These are phyloP conservation scores for Ashinkailepas kermadecensis DNA, from an alignment of 2,888 invertebrate genomes.

Conservation along the genomic window DNA sequence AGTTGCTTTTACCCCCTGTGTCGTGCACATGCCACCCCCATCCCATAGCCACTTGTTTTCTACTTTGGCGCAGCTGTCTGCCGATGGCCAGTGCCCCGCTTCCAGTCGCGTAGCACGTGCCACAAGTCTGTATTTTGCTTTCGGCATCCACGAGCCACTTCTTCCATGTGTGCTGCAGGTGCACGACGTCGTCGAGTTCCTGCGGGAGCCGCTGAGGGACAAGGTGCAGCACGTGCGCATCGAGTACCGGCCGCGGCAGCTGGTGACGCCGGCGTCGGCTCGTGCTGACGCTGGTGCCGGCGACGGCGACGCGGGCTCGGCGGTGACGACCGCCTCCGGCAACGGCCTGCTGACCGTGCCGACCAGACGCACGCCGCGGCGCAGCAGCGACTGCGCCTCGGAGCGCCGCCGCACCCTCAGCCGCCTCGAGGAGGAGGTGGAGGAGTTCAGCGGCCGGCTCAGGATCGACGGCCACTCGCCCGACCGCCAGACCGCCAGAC, in stretches of 20 bases:
- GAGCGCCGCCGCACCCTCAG: slow-evolving; percentile 13
- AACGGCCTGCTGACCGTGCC: neutral
- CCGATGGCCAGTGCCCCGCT: too few species aligned
- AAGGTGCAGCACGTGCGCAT: slow-evolving; percentile 3
- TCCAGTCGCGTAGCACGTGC: too few species aligned
- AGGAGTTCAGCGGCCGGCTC: neutral
- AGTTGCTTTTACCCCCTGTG: too few species aligned
- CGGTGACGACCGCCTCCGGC: neutral
- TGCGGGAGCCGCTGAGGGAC: neutral
- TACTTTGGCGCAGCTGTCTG: too few species aligned
- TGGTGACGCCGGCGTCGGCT: too few species aligned
- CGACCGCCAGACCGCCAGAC: neutral
- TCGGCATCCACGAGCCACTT: too few species aligned
- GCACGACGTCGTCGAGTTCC: slow-evolving; percentile 7
- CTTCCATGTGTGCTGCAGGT: neutral
- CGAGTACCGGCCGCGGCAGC: neutral
- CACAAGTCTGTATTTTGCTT: too few species aligned
- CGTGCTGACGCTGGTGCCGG: too few species aligned
- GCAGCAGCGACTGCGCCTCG: neutral
- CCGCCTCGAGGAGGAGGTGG: slow-evolving; percentile 8
- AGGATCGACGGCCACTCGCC: neutral
- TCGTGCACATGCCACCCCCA: too few species aligned
- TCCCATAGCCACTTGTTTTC: too few species aligned
- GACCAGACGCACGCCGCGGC: neutral
- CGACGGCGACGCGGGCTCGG: too few species aligned